phyloP scores from a whole-genome alignment of 2,888 invertebrate species.

The Globia sparganii region DNA sequence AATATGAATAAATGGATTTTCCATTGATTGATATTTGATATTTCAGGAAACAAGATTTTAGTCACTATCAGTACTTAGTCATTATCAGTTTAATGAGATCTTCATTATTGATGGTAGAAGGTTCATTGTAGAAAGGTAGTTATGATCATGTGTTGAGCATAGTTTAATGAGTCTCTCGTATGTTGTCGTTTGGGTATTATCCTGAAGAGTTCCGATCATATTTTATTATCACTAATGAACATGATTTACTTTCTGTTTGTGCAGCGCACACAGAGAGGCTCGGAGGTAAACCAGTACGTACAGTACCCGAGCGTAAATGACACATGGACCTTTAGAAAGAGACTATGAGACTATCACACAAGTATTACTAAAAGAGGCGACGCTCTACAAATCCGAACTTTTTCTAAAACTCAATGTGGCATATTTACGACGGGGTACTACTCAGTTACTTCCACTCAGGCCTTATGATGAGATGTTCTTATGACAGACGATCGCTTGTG shows the following conservation, averaged over 20 bases:
- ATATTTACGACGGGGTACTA: not conserved
- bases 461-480: not conserved
- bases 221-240: constrained; percentile 31
- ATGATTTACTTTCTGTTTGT: constrained; percentile 56
- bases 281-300: constrained; percentile 64
- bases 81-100: constrained; percentile 4
- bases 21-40: constrained; percentile 18
- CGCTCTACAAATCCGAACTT: not conserved
- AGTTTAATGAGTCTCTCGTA: not conserved
- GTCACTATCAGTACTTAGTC: constrained; percentile 3
- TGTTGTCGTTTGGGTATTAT: not conserved
- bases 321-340: constrained; percentile 1
- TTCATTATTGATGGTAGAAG: not conserved
- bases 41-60: constrained; percentile 2
- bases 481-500: constrained; percentile 15
- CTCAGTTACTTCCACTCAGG: not conserved
- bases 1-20: constrained; percentile 23
- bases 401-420: not conserved
- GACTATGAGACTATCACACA: not conserved
- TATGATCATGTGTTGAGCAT: not conserved
- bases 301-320: not conserved
- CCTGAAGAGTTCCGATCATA: not conserved
- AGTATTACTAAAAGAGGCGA: not conserved
- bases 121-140: not conserved
- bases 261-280: constrained; percentile 62